phyloP scores from a whole-genome alignment of 2,113 vertebrate species.

The Elaphurus davidianus region DNA sequence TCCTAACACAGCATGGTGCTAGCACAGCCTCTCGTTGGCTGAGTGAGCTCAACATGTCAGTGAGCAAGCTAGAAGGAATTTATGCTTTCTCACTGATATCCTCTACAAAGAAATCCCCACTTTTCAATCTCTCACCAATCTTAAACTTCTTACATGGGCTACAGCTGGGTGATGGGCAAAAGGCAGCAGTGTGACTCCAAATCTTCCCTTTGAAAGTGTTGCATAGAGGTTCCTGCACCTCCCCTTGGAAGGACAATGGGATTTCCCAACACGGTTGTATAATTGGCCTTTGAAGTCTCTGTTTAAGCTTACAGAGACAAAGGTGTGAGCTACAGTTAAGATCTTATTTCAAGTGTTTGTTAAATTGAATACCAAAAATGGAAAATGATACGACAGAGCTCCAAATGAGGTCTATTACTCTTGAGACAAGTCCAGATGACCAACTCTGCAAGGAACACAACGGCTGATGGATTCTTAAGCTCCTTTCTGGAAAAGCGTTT shows the following conservation, averaged over 20 bases:
- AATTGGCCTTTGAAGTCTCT: neutral
- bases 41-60: neutral
- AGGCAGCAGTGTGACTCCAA: too few species aligned
- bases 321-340: neutral
- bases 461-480: neutral
- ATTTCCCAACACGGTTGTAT: neutral
- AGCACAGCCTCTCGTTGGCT: neutral
- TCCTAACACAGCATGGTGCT: neutral
- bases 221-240: rapidly evolving
- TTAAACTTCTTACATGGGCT: neutral
- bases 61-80: neutral
- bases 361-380: neutral
- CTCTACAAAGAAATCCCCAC: neutral
- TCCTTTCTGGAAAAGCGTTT: neutral
- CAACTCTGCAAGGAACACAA: neutral
- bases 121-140: neutral
- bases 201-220: neutral
- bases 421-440: neutral
- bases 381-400: neutral
- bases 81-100: neutral
- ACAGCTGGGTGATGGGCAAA: neutral
- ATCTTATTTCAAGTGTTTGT: neutral
- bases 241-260: neutral
- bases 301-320: neutral
- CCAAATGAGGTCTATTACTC: neutral